These are phyloP conservation scores for Leptinotarsa defecta DNA, from an alignment of 1,140 invertebrate genomes.

Conservation along the genomic window DNA sequence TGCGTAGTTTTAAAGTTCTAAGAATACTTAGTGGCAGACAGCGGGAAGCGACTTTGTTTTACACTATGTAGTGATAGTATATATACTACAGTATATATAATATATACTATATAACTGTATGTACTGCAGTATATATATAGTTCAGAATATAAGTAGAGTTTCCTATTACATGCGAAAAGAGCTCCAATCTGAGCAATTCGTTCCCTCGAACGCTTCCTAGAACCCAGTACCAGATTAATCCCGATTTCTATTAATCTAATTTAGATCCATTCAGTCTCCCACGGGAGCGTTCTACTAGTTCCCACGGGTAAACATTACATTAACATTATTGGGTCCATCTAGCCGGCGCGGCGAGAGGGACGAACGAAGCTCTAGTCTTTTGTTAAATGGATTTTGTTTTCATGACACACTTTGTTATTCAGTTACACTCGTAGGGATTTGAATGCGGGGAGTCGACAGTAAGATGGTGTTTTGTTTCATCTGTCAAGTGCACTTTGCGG, in stretches of 20 bases:
- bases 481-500: slow-evolving; percentile 4
- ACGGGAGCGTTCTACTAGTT: not conserved
- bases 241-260: slow-evolving; percentile 3
- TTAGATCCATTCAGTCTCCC: not conserved
- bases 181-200: too few relatives aligned
- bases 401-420: slow-evolving; percentile 3
- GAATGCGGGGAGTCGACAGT: not conserved
- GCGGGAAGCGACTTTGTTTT: too few relatives aligned
- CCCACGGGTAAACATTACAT: slow-evolving; percentile 5
- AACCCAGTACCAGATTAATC: not conserved
- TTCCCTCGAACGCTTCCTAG: too few relatives aligned
- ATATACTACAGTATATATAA: too few relatives aligned
- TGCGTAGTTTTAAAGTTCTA: too few relatives aligned
- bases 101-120: too few relatives aligned
- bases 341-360: not conserved
- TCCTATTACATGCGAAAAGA: too few relatives aligned
- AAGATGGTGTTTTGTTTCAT: slow-evolving; percentile 5
- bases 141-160: too few relatives aligned
- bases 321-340: slow-evolving; percentile 8
- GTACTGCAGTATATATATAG: too few relatives aligned
- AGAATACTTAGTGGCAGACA: too few relatives aligned
- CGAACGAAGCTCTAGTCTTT: not conserved
- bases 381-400: slow-evolving; percentile 4
- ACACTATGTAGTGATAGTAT: too few relatives aligned
- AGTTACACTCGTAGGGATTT: not conserved